Base-by-base conservation (phyloP, 2,797 vertebrate genomes). In the Pelodytes ibericus region DNA sequence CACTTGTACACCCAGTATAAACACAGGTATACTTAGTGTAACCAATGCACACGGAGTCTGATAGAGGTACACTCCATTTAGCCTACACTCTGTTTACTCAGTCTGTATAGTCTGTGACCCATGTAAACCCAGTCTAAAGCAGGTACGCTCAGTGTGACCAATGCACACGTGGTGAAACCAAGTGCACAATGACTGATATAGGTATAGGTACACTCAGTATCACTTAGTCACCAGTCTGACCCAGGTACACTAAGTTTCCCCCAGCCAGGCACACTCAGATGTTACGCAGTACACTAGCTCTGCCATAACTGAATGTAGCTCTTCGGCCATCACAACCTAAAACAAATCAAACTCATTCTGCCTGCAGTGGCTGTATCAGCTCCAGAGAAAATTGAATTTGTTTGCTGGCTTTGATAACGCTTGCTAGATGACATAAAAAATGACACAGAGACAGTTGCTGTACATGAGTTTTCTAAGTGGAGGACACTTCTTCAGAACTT, bases 341-440 rank as follows among this genome's bases (percentile, higher is more conserved):
- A 68, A 57, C 25, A 72, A 71, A 63, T 68, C 68, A 64, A 79
- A 57, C 53, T 29, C 36, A 44, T 44, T 73, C 25, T 16, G 30
- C 20, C 18, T 18, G 63, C 25, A 22, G 53, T 29, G 13, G 6
- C 44, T 61, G 11, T 22, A 77, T 71, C 30, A 39, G 59, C 36
- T 20, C 5, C n/a, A 20, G 31, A 29, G 60, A 59, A 79, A 79
- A 77, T 73, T 73, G 36, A 51, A 57, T 73, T 73, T 56, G 36
- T 59, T 56, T 67, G 36, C 44, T 41, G 41, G 15, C 44, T 72
- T 73, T 78, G 44, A 73, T 68, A 69, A 39, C 62, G 51, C 44
- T 79, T 51, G 27, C 22, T 53, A 49, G 63, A 22, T 56, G 31
- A 68, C 25, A 68, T 73, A 73, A 79, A 56, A 68, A 79, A 79